Conservation (phyloP, 2,113 vertebrate genomes). For the Eulacestoma nigropectus region DNA sequence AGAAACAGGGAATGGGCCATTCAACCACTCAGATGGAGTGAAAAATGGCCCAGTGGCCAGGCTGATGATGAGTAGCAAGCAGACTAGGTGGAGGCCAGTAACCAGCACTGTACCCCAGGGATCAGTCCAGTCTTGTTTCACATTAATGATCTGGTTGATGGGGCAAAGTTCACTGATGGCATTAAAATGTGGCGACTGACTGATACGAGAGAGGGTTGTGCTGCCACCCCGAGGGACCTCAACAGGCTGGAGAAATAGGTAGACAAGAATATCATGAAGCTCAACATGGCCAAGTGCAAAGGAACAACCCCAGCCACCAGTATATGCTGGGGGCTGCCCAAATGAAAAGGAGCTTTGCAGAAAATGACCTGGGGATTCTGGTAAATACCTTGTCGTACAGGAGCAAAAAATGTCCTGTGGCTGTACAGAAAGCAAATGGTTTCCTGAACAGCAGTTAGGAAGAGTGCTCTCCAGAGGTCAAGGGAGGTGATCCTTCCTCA, state of each 20-base stretch:
- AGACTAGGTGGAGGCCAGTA: neutral
- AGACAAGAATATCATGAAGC: neutral
- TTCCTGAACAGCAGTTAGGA: neutral
- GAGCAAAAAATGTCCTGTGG: neutral
- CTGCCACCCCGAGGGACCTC: neutral
- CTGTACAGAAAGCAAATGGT: neutral
- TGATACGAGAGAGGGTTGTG: rapidly evolving
- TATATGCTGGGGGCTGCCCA: neutral
- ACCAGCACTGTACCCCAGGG: neutral
- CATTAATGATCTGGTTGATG: neutral
- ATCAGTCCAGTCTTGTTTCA: neutral
- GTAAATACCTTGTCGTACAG: neutral
- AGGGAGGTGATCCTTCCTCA: neutral
- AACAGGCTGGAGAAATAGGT: neutral
- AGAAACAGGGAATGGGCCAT: neutral
- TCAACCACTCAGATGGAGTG: neutral
- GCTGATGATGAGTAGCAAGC: neutral
- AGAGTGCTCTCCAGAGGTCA: neutral
- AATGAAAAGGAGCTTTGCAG: neutral
- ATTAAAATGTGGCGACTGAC: neutral
- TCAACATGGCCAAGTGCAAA: neutral
- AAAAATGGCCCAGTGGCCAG: neutral
- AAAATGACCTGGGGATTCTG: neutral
- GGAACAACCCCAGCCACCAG: neutral
- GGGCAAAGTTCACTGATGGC: neutral